These are phyloP conservation scores for Grallaria varia DNA, from an alignment of 2,113 vertebrate genomes.

Conservation along the genomic window DNA sequence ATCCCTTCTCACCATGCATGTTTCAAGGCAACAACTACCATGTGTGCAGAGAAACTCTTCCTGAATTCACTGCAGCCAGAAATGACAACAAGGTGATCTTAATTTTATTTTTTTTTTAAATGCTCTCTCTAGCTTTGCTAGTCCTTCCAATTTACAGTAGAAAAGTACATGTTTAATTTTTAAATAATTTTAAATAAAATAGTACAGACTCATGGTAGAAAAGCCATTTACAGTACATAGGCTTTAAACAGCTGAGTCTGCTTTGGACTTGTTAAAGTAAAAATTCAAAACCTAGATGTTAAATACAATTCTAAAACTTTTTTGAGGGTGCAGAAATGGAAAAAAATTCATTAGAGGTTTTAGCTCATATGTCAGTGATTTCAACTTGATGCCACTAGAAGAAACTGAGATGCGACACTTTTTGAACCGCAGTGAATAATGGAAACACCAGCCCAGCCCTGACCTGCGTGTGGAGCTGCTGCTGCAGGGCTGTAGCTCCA, in stretches of 20 bases:
- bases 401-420: neutral
- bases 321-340: neutral
- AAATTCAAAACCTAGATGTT: neutral
- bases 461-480: neutral
- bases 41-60: fast-evolving
- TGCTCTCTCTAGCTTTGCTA: neutral
- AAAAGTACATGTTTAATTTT: no score
- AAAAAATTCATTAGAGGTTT: neutral
- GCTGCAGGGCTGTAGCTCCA: neutral
- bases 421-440: neutral
- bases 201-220: neutral
- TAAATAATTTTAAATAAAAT: no score
- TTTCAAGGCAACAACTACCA: neutral
- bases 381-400: neutral
- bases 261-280: neutral
- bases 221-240: neutral
- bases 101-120: neutral
- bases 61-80: neutral
- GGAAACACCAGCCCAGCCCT: neutral
- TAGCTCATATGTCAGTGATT: neutral
- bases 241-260: neutral
- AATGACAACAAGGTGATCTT: neutral
- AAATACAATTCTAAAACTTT: neutral
- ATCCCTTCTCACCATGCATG: fast-evolving
- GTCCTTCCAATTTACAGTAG: neutral